Percentiles rank a stretch among this genome's conserved stretches.
Evolutionary conservation across 2,888 invertebrate genomes (phyloP).

Genomic region (Coelinius sp.): DNA sequence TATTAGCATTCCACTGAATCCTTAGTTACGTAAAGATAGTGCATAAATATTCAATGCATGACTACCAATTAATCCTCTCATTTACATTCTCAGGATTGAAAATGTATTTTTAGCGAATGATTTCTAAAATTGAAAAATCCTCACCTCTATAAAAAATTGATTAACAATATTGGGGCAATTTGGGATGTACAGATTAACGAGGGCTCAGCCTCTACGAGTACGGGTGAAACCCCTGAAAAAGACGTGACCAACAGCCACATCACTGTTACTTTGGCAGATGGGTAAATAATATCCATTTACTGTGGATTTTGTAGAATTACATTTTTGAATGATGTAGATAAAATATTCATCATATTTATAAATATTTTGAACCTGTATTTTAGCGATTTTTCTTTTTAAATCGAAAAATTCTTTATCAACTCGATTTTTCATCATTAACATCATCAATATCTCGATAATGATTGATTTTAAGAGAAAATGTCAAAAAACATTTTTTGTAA

Average conservation of each 20-base stretch:
- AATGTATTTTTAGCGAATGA: slow-evolving; percentile 1
- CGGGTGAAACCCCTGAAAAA: slow-evolving; percentile 68
- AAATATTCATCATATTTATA: no score
- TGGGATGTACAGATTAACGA: slow-evolving; percentile 60
- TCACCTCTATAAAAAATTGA: slow-evolving; percentile 9
- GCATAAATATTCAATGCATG: neutral
- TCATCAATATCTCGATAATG: no score
- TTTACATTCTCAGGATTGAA: neutral
- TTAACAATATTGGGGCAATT: slow-evolving; percentile 11
- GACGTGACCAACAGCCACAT: slow-evolving; percentile 66
- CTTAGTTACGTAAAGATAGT: neutral
- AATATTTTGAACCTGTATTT: no score
- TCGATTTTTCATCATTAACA: no score
- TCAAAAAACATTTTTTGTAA: no score
- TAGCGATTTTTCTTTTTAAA: no score
- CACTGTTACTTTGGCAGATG: slow-evolving; percentile 62
- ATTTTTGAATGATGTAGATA: slow-evolving; percentile 4
- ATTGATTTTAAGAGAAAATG: no score
- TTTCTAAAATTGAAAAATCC: no score
- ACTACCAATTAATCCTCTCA: slow-evolving; percentile 1
- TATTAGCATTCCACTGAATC: slow-evolving; percentile 2
- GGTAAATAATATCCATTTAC: slow-evolving; percentile 36
- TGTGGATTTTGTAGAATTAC: slow-evolving; percentile 25
- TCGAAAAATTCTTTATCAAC: no score
- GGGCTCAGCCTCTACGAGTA: slow-evolving; percentile 70